Evolutionary conservation across 2,888 invertebrate species (phyloP).

Genomic region (Timandra comae): DNA sequence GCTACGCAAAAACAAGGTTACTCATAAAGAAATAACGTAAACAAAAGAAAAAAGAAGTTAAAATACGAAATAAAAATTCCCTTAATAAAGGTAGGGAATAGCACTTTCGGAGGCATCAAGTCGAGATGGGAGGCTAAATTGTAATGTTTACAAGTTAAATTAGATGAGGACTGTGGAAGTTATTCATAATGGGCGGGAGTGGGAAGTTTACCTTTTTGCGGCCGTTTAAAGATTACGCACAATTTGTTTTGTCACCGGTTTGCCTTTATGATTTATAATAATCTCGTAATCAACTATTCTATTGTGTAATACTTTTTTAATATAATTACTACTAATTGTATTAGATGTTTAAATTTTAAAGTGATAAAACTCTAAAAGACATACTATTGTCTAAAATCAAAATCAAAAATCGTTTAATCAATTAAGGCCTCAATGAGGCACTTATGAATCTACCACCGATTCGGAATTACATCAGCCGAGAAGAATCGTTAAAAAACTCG

Average conservation of each 20-base stretch:
- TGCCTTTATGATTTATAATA: too few species aligned
- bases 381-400: too few species aligned
- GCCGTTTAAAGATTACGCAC: slow-evolving; percentile 47
- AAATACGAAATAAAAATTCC: slow-evolving; percentile 54
- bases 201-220: slow-evolving; percentile 52
- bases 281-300: too few species aligned
- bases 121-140: slow-evolving; percentile 63
- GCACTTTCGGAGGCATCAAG: slow-evolving; percentile 61
- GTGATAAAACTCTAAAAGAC: too few species aligned
- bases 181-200: slow-evolving; percentile 52
- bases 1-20: slow-evolving; percentile 41
- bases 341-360: too few species aligned
- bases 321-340: too few species aligned
- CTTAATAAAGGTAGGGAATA: slow-evolving; percentile 55
- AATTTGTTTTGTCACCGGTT: slow-evolving; percentile 41
- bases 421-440: too few species aligned
- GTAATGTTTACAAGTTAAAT: slow-evolving; percentile 73
- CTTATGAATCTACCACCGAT: too few species aligned
- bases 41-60: slow-evolving; percentile 38
- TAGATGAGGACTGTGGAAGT: slow-evolving; percentile 59
- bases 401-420: too few species aligned
- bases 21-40: slow-evolving; percentile 48
- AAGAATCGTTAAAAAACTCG: too few species aligned
- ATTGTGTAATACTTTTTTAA: too few species aligned
- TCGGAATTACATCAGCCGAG: too few species aligned